Evolutionary conservation across 1,140 invertebrate genomes (phyloP).

Genomic region (Bombus ignitus): DNA sequence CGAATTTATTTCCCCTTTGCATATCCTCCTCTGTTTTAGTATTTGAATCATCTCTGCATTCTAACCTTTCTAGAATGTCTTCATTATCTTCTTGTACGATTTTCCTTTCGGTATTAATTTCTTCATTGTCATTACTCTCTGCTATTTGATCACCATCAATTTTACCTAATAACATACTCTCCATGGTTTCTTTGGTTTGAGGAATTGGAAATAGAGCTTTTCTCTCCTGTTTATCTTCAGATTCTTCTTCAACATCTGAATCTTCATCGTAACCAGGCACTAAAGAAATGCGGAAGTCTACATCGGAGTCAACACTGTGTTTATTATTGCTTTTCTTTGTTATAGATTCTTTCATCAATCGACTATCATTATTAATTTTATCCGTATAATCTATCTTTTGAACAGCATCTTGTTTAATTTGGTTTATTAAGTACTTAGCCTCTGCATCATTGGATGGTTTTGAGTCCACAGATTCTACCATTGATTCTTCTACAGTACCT

Average conservation of each 20-base stretch:
- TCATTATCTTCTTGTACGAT: conserved; percentile 52
- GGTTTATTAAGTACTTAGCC: conserved; percentile 28
- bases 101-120: not conserved
- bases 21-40: conserved; percentile 60
- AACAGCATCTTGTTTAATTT: not conserved
- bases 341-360: not conserved
- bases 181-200: conserved; percentile 49
- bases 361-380: not conserved
- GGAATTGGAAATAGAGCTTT: conserved; percentile 81
- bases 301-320: conserved; percentile 5
- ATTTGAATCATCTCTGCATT: conserved; percentile 12
- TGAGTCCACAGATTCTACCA: not conserved
- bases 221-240: conserved; percentile 40
- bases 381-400: conserved; percentile 1
- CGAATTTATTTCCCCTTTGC: conserved; percentile 75
- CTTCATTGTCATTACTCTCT: conserved; percentile 37
- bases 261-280: conserved; percentile 85
- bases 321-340: conserved; percentile 13
- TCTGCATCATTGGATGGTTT: conserved; percentile 2
- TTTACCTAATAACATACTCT: conserved; percentile 47
- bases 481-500: not conserved
- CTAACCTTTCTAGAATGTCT: conserved; percentile 60
- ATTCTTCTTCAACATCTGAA: conserved; percentile 83
- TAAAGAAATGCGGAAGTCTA: conserved; percentile 80
- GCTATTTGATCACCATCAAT: not conserved